Percentiles rank a stretch among this genome's conserved stretches.
These are phyloP conservation scores for Notarius lentiginosus DNA, from an alignment of 2,113 vertebrate species.

Conservation along the genomic window DNA sequence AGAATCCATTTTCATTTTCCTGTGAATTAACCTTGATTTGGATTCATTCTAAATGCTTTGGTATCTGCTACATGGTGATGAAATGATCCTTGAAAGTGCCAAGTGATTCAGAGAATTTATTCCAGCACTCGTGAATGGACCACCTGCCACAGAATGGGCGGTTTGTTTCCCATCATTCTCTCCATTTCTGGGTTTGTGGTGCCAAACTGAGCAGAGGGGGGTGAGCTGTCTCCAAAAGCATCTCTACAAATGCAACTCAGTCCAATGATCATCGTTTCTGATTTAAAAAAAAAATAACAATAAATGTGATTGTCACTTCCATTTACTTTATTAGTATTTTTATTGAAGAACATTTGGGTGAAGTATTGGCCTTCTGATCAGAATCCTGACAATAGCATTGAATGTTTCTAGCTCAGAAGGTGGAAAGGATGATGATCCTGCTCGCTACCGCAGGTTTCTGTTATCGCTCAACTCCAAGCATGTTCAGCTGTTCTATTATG, in stretches of 20 bases:
- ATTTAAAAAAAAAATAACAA: neutral
- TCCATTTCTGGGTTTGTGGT: neutral
- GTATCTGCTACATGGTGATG: slow-evolving; percentile 30
- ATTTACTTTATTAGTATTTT: neutral
- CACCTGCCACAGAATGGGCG: slow-evolving; percentile 51
- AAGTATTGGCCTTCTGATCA: neutral
- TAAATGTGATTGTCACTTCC: no score
- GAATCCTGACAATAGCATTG: neutral
- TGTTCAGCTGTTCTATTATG: neutral
- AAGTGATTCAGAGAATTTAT: slow-evolving; percentile 58
- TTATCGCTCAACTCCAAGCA: no score
- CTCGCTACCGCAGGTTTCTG: neutral
- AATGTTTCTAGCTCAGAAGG: neutral
- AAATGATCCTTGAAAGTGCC: slow-evolving; percentile 52
- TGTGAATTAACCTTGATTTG: slow-evolving; percentile 21
- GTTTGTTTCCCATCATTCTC: slow-evolving; percentile 52
- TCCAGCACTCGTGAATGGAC: slow-evolving; percentile 57
- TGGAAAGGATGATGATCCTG: neutral
- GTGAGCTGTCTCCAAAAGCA: neutral
- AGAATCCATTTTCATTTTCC: slow-evolving; percentile 13
- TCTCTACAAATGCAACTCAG: neutral
- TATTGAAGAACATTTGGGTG: neutral
- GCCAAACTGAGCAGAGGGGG: neutral
- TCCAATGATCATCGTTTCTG: neutral
- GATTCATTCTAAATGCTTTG: slow-evolving; percentile 16